A percentile compares a stretch with the other conserved stretches of the same genome.
phyloP scores from a whole-genome alignment of 1,140 invertebrate species.

The Drosophila subpulchrella region DNA sequence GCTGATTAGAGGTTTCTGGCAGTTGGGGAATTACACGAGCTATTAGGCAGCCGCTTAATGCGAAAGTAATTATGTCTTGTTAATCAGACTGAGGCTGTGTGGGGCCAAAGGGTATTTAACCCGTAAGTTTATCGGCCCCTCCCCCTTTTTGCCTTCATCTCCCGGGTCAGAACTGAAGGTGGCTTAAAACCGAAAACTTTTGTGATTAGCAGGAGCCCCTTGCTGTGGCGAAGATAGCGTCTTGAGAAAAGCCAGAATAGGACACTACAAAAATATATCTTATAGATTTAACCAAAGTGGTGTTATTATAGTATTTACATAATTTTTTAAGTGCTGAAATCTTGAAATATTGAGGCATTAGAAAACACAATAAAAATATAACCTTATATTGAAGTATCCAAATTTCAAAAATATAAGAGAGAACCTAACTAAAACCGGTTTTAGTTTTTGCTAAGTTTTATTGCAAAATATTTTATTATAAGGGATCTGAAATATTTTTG shows the following conservation, averaged over 20 bases:
- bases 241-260: slow-evolving; percentile 36
- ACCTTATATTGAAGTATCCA: too few species aligned
- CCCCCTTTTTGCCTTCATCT: slow-evolving; percentile 9
- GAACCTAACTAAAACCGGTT: too few species aligned
- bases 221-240: slow-evolving; percentile 47
- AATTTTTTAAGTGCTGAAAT: too few species aligned
- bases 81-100: slow-evolving; percentile 60
- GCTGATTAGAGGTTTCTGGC: slow-evolving; percentile 56
- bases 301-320: too few species aligned
- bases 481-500: too few species aligned
- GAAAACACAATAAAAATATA: too few species aligned
- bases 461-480: too few species aligned
- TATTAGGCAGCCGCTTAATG: slow-evolving; percentile 76
- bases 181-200: slow-evolving; percentile 61
- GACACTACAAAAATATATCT: slow-evolving; percentile 9
- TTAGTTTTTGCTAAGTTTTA: too few species aligned
- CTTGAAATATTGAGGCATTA: too few species aligned
- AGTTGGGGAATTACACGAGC: slow-evolving; percentile 70
- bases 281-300: not conserved
- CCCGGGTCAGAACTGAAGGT: slow-evolving; percentile 67
- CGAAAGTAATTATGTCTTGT: slow-evolving; percentile 80
- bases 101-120: slow-evolving; percentile 62
- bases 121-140: slow-evolving; percentile 46
- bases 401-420: too few species aligned
- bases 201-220: slow-evolving; percentile 61